Evolutionary conservation across 2,113 vertebrate genomes (phyloP).

Genomic region (Peromyscus californicus): DNA sequence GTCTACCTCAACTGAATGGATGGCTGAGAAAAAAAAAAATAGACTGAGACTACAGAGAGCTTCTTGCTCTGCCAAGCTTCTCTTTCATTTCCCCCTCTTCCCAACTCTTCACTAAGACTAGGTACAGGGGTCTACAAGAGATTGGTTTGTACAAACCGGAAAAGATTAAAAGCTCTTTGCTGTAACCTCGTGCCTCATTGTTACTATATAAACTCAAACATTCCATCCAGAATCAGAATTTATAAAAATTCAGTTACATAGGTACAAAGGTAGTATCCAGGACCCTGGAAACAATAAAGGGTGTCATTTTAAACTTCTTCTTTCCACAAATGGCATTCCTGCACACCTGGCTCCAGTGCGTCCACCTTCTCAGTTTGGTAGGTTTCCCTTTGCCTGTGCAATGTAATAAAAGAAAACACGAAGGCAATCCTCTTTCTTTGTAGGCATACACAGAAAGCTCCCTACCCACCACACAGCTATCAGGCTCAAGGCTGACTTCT

Average conservation of each 20-base stretch:
- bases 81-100: background rate
- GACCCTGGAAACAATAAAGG: background rate
- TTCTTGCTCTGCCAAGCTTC: background rate
- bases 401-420: background rate
- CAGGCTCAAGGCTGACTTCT: slow-evolving; percentile 42
- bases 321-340: background rate
- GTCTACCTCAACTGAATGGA: background rate
- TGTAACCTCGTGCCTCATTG: slow-evolving; percentile 29
- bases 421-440: slow-evolving; percentile 37
- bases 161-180: slow-evolving; percentile 40
- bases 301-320: slow-evolving; percentile 43
- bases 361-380: slow-evolving; percentile 50
- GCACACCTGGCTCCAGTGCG: background rate
- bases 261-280: background rate
- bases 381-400: slow-evolving; percentile 48
- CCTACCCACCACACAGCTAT: background rate
- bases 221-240: slow-evolving; percentile 20
- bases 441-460: slow-evolving; percentile 13
- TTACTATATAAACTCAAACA: background rate
- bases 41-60: background rate
- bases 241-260: slow-evolving; percentile 35
- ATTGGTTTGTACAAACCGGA: background rate
- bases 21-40: background rate
- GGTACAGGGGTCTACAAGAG: background rate
- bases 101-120: background rate